Percentiles rank a stretch among this genome's conserved stretches.
Evolutionary conservation across 1,140 invertebrate genomes (phyloP).

Genomic region (Sipha flava): DNA sequence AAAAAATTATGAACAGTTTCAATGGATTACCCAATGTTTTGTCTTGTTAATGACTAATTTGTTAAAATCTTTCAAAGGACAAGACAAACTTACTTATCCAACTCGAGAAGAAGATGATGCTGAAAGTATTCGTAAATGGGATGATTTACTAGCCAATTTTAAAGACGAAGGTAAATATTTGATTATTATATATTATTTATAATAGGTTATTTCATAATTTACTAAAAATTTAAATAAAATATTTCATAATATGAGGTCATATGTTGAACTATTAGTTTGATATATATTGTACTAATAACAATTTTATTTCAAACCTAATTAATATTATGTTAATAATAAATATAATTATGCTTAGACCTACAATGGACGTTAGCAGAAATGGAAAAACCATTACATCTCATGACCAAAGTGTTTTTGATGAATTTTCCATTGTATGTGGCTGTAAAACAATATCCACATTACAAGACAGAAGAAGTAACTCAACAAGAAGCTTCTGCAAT

Average conservation of each 20-base stretch:
- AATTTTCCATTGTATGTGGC: conserved; percentile 89
- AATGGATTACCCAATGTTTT: conserved; percentile 49
- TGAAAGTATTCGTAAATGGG: conserved; percentile 7
- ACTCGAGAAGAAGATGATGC: not conserved
- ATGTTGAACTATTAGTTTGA: too few relatives aligned
- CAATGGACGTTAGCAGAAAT: conserved; percentile 64
- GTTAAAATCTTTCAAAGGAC: conserved; percentile 35
- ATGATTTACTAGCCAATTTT: conserved; percentile 25
- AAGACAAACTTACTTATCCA: conserved; percentile 7
- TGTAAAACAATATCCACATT: conserved; percentile 73
- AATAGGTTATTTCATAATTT: not conserved
- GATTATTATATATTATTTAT: not conserved
- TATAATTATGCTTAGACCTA: conserved; percentile 23
- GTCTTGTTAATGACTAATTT: conserved; percentile 41
- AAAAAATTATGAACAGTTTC: conserved; percentile 51
- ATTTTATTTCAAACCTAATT: too few relatives aligned
- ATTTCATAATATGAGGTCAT: too few relatives aligned
- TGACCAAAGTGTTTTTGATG: conserved; percentile 71
- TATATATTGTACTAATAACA: not conserved
- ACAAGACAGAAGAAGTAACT: conserved; percentile 65
- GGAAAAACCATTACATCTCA: conserved; percentile 66
- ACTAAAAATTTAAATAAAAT: too few relatives aligned
- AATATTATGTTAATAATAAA: too few relatives aligned
- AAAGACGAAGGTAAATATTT: conserved; percentile 6
- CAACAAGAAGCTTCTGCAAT: conserved; percentile 67